Evolutionary conservation across 2,888 invertebrate species (phyloP).

Genomic region (Limenitis camilla): DNA sequence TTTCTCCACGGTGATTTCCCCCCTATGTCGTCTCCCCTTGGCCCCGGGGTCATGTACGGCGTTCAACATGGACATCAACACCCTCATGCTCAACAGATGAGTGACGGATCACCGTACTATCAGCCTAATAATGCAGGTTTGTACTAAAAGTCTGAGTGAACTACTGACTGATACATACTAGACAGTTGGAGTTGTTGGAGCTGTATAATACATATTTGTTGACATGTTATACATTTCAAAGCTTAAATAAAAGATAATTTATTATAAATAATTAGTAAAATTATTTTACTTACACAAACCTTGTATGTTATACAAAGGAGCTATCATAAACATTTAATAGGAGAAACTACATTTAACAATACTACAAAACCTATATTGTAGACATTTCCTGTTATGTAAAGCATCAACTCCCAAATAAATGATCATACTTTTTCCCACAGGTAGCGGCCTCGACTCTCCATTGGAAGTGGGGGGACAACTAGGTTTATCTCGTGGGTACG

Average conservation of each 20-base stretch:
- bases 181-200: not conserved
- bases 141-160: not conserved
- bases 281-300: too few species aligned
- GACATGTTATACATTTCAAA: too few species aligned
- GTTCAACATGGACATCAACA: conserved; percentile 34
- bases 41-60: conserved; percentile 38
- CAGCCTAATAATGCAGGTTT: conserved; percentile 34
- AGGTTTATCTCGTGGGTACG: conserved; percentile 28
- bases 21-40: conserved; percentile 39
- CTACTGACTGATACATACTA: not conserved
- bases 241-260: not conserved
- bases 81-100: conserved; percentile 35
- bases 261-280: too few species aligned
- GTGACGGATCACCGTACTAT: conserved; percentile 45
- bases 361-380: too few species aligned
- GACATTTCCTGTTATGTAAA: too few species aligned
- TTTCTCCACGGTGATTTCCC: too few species aligned
- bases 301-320: too few species aligned
- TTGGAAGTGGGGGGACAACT: conserved; percentile 35
- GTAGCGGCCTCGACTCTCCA: conserved; percentile 40
- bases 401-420: too few species aligned
- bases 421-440: too few species aligned
- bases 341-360: too few species aligned
- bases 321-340: too few species aligned
- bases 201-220: too few species aligned